phyloP scores from a whole-genome alignment of 2,888 invertebrate species.

The Stenurella melanura region DNA sequence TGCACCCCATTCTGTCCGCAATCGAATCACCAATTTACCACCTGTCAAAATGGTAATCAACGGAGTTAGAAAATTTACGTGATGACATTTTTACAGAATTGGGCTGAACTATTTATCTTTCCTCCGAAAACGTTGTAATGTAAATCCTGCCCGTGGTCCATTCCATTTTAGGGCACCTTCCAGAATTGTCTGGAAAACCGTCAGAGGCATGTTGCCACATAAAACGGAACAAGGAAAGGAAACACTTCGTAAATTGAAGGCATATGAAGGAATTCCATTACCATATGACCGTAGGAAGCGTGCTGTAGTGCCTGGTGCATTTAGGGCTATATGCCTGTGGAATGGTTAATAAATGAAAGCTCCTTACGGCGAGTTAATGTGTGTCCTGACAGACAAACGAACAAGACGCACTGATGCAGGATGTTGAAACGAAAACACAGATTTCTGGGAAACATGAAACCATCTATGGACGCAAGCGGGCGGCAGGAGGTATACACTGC shows the following conservation, averaged over 20 bases:
- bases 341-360: too few species aligned
- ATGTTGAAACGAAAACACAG: too few species aligned
- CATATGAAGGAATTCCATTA: conserved; percentile 97
- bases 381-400: too few species aligned
- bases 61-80: too few species aligned
- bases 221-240: conserved; percentile 97
- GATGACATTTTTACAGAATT: conserved; percentile 78
- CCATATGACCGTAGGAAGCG: conserved; percentile 97
- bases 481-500: too few species aligned
- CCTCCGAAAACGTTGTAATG: conserved; percentile 97
- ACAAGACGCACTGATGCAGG: too few species aligned
- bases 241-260: conserved; percentile 91
- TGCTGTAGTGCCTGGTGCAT: conserved; percentile 96
- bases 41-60: too few species aligned
- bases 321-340: conserved; percentile 95
- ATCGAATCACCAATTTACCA: too few species aligned
- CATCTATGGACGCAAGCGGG: too few species aligned
- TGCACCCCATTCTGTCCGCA: too few species aligned
- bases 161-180: conserved; percentile 99
- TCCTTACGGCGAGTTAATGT: too few species aligned
- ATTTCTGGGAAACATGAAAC: too few species aligned
- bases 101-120: conserved; percentile 98
- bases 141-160: conserved; percentile 98
- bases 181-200: conserved; percentile 97
- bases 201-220: conserved; percentile 99